phyloP scores from a whole-genome alignment of 2,113 vertebrate genomes.

The Notothenia rossii region DNA sequence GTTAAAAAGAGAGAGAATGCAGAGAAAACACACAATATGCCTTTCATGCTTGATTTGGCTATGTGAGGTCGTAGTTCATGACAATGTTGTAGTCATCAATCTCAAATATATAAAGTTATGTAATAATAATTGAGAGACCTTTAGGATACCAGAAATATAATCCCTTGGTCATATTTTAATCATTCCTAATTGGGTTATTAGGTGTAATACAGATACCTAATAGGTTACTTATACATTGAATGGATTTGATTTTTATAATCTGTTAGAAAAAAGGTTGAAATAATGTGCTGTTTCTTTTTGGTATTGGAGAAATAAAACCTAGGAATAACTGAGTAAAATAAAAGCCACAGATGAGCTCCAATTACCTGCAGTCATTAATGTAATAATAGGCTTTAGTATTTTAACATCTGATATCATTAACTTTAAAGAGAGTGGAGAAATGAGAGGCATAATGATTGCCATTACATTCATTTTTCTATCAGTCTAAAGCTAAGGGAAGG shows the following conservation, averaged over 20 bases:
- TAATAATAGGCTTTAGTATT: neutral
- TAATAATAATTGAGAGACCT: constrained; percentile 1
- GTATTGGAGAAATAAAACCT: too few species aligned
- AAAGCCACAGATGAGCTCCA: too few species aligned
- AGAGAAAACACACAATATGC: neutral
- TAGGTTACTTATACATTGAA: too few species aligned
- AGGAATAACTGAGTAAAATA: too few species aligned
- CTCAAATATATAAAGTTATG: neutral
- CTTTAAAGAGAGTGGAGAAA: too few species aligned
- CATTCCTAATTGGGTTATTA: too few species aligned
- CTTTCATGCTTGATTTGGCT: neutral
- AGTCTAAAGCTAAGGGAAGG: neutral
- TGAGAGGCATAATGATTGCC: neutral
- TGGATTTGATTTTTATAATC: too few species aligned
- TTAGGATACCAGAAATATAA: too few species aligned
- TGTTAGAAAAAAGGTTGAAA: too few species aligned
- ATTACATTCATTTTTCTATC: neutral
- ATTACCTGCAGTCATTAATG: neutral
- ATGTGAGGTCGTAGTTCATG: neutral
- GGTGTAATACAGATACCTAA: too few species aligned
- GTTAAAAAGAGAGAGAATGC: neutral
- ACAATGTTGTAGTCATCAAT: neutral
- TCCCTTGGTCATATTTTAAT: too few species aligned
- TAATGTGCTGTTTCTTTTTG: too few species aligned
- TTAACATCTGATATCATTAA: neutral